Conservation (phyloP, 1,140 invertebrate species). For the Arion vulgaris region DNA sequence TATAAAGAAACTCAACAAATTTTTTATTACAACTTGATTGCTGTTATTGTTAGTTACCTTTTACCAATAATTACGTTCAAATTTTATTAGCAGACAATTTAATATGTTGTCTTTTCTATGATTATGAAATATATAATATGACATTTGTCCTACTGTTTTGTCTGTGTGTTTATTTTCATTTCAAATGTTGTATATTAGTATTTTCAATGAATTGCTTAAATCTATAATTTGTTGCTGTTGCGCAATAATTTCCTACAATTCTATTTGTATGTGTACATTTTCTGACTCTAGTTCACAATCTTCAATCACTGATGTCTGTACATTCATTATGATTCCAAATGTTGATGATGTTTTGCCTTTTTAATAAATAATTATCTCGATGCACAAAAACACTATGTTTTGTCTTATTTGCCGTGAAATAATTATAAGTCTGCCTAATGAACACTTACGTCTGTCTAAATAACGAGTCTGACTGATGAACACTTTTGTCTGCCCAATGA, state of each 20-base stretch:
- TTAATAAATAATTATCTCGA: slow-evolving; percentile 33
- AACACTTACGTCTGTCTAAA: too few relatives aligned
- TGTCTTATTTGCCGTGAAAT: neutral
- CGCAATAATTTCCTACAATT: neutral
- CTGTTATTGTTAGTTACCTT: too few relatives aligned
- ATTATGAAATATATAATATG: neutral
- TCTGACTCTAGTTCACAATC: neutral
- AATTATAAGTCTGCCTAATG: too few relatives aligned
- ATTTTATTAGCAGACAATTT: too few relatives aligned
- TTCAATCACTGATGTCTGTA: slow-evolving; percentile 25
- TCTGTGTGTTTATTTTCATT: neutral
- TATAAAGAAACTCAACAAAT: too few relatives aligned
- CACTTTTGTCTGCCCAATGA: too few relatives aligned
- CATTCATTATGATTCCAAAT: slow-evolving; percentile 5
- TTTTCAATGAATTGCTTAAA: neutral
- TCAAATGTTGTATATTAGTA: neutral
- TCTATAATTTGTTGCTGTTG: neutral
- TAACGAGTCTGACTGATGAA: too few relatives aligned
- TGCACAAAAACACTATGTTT: neutral
- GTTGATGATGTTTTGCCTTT: slow-evolving; percentile 33
- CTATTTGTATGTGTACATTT: neutral
- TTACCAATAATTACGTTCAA: too few relatives aligned
- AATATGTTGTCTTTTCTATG: too few relatives aligned
- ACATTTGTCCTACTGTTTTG: neutral
- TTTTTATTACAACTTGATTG: too few relatives aligned